A percentile compares a stretch with the other conserved stretches of the same genome.
Evolutionary conservation across 2,113 vertebrate genomes (phyloP).

Genomic region (Megalops atlanticus): DNA sequence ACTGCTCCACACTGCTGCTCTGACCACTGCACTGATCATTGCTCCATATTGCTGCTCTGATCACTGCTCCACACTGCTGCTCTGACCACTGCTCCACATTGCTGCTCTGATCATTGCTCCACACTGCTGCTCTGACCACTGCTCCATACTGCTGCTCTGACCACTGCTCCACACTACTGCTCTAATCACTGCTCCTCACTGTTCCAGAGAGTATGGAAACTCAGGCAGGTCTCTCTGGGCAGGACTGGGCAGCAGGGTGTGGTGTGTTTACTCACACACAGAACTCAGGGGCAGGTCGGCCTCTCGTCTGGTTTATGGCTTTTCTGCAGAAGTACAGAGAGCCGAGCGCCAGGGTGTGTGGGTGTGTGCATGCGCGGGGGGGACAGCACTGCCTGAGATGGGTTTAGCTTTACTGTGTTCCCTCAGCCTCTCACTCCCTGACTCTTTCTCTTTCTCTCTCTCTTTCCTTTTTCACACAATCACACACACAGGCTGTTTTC

Average conservation of each 20-base stretch:
- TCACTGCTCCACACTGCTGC: not conserved
- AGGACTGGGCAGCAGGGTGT: not conserved
- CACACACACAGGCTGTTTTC: conserved; percentile 1
- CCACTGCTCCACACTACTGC: not conserved
- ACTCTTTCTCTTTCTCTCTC: not conserved
- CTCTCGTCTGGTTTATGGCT: not conserved
- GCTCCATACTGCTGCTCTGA: not conserved
- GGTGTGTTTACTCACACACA: not conserved
- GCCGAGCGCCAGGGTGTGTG: not conserved
- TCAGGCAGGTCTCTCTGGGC: not conserved
- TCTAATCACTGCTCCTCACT: not conserved
- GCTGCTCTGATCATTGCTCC: conserved; percentile 3
- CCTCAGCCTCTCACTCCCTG: not conserved
- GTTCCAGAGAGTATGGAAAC: not conserved
- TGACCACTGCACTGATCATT: not conserved
- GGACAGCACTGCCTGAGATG: not conserved
- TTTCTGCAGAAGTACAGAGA: not conserved
- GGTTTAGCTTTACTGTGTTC: not conserved
- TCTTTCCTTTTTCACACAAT: not conserved
- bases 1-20: conserved; percentile 5
- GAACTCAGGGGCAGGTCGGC: not conserved
- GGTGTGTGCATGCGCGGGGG: not conserved
- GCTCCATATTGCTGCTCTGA: conserved; percentile 12
- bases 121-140: not conserved
- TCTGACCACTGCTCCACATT: not conserved